Base-by-base conservation (phyloP, 2,113 vertebrate species). In the Megaceryle maxima region DNA sequence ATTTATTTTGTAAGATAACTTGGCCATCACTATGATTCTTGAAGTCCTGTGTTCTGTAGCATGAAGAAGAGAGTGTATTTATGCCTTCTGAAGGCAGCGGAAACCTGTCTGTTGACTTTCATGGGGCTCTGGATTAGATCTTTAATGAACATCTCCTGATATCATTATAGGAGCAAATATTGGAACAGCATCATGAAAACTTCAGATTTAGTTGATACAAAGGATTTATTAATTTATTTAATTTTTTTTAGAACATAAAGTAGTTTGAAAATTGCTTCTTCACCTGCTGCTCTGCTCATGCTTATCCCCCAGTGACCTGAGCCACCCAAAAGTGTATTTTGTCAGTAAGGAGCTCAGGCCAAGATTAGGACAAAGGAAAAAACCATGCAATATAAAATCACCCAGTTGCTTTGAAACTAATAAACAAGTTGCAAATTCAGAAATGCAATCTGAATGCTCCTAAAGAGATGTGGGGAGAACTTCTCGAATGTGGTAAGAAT, bases 141-240 rank as follows among this genome's bases (percentile, higher is more conserved):
- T 97, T 96, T 96, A 96, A 97, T 94, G 96, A 96, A 95, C 83
- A 94, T 87, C 86, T 94, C 77, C 92, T 83, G 83, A 92, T 97
- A 92, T 91, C 81, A 94, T 96, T 97, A 95, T 93, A 69, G 90
- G 78, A 96, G 87, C 93, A 97, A 94, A 95, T 96, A 97, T 91
- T 96, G 91, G 83, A 96, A 90, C 83, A 94, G 87, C 96, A 74
- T 94, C 91, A 89, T 69, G 75, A 95, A 91, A 91, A 93, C 81
- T 89, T 95, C 87, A 94, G 91, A 85, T 94, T 94, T 92, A 87
- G 67, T 82, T 0, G 28, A 94, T 91, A 91, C 0, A 20, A 83
- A 83, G 88, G 86, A 94, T 93, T 95, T 96, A 94, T 95, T 95
- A 92, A 53, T 41, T 41, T 41, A 41, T 41, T 41, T 41, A 41